Evolutionary conservation across 2,888 invertebrate species (phyloP), one percentile per base, ranked within the genome.

Genomic region (Zygogramma bicolorata): DNA sequence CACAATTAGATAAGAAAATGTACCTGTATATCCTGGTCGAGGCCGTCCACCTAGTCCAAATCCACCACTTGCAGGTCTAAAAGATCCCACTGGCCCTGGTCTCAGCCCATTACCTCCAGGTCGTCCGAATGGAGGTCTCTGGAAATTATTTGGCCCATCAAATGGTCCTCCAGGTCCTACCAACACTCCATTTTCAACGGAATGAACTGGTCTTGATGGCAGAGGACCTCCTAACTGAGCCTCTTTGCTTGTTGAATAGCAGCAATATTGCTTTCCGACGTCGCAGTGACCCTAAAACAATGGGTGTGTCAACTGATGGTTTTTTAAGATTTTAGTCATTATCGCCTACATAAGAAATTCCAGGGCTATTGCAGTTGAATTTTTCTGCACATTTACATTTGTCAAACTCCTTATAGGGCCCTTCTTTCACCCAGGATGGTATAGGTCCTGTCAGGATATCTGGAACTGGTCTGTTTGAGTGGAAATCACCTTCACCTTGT

Each of bases 261-360:
- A 93, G 82, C 93, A 93, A 73, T 92, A 90, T 76, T 88, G 89
- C 83, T 91, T 91, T 7, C 91, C 91, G 0, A 86, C 85, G 31
- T 91, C 91, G 79, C 93, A 93, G 20, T 90, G 89, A 10, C 90
- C 91, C 93, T 93, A 13, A 86, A 85, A 65, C 18, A 53, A 27
- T 69, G n/a, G 10, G 4, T 67, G n/a, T 38, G 20, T 1, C 25
- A n/a, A 8, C 27, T 31, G n/a, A 57, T 1, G 22, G 10, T 7
- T 20, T 29, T 20, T 27, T 77, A 38, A 4, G 38, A n/a, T 5
- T 3, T 38, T 38, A 13, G 2, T 6, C n/a, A 8, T 46, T 46
- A 18, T 53, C 15, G 7, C 78, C 77, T 84, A 90, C 90, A 76
- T 90, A 90, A 71, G 89, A 88, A 38, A 90, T 85, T 53, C 89